phyloP scores from a whole-genome alignment of 2,113 vertebrate species.

The Larimichthys crocea region DNA sequence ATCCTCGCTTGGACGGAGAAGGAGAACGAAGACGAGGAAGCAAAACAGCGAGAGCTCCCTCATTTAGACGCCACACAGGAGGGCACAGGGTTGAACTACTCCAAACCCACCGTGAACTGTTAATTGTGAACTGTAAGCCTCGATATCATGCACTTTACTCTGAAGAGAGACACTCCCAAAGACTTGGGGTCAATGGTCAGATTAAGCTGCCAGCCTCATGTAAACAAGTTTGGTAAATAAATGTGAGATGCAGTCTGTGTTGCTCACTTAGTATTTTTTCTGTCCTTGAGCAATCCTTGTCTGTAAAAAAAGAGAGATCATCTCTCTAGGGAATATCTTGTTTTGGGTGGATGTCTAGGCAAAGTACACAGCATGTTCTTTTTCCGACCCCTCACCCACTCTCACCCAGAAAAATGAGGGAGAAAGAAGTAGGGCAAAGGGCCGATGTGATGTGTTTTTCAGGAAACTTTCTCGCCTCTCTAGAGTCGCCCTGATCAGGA shows the following conservation, averaged over 20 bases:
- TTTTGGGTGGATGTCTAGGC: constrained; percentile 22
- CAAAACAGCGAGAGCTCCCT: neutral
- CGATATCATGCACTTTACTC: constrained; percentile 56
- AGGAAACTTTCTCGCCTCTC: neutral
- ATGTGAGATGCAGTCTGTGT: constrained; percentile 29
- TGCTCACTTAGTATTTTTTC: neutral
- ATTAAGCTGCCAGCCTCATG: neutral
- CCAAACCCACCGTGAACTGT: neutral
- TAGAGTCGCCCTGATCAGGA: neutral
- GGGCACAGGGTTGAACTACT: neutral
- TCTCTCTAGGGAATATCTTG: constrained; percentile 23
- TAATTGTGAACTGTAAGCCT: too few relatives aligned
- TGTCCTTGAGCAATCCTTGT: constrained; percentile 34
- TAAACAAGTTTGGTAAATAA: constrained; percentile 70
- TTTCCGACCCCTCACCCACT: constrained; percentile 45
- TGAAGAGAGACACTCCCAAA: constrained; percentile 11
- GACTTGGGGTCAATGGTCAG: constrained; percentile 17
- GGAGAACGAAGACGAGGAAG: neutral
- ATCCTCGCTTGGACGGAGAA: constrained; percentile 85
- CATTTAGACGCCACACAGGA: neutral
- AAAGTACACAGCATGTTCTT: constrained; percentile 41
- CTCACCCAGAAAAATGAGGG: constrained; percentile 34
- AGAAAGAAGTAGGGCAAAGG: constrained; percentile 67
- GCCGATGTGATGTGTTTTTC: constrained; percentile 17
- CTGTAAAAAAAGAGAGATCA: neutral